These are phyloP conservation scores for Oxyteleia sp. DNA, from an alignment of 2,888 invertebrate genomes.

Conservation along the genomic window DNA sequence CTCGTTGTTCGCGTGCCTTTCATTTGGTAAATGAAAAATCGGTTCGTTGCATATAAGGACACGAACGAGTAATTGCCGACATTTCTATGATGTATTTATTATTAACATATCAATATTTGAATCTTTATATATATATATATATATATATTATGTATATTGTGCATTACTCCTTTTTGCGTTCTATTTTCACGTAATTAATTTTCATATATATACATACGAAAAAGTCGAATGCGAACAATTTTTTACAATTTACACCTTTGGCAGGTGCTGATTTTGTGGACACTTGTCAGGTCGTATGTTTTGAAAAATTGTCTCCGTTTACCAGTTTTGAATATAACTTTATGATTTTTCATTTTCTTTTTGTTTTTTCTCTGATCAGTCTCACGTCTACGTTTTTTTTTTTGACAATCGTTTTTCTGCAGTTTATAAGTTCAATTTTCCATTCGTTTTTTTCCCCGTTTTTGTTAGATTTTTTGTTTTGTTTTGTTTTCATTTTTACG, in stretches of 20 bases:
- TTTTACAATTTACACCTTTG: constrained; percentile 79
- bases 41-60: too few species aligned
- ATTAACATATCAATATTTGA: constrained; percentile 2
- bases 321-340: too few species aligned
- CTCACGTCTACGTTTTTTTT: too few species aligned
- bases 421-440: too few species aligned
- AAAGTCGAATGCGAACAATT: constrained; percentile 76
- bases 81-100: constrained; percentile 1
- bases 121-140: constrained; percentile 14
- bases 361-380: too few species aligned
- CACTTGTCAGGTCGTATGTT: constrained; percentile 79
- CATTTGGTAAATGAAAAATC: neutral
- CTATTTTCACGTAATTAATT: constrained; percentile 17
- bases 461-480: too few species aligned
- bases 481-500: too few species aligned
- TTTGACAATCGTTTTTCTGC: too few species aligned
- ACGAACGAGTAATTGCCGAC: constrained; percentile 1
- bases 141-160: constrained; percentile 22
- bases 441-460: too few species aligned
- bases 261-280: constrained; percentile 69
- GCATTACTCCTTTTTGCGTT: neutral
- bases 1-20: neutral
- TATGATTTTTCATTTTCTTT: too few species aligned
- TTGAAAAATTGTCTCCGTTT: constrained; percentile 77
- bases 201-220: constrained; percentile 21